Evolutionary conservation across 2,888 invertebrate species (phyloP).

Genomic region (Eucriotettix oculatus): DNA sequence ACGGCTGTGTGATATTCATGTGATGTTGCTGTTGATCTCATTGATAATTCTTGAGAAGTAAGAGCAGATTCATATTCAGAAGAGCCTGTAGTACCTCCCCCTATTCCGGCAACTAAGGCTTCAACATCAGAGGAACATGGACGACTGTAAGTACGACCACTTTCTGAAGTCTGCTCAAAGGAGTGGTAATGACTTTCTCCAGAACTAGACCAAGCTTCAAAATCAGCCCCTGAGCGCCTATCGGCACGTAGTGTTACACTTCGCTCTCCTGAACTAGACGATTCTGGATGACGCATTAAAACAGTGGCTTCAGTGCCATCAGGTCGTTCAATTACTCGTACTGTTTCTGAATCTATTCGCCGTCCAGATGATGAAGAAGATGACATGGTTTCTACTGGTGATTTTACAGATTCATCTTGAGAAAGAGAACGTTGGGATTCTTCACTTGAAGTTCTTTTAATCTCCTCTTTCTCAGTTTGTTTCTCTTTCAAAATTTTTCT

Average conservation of each 20-base stretch:
- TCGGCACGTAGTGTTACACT: conserved; percentile 29
- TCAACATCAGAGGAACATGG: conserved; percentile 80
- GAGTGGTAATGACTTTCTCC: conserved; percentile 82
- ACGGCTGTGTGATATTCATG: conserved; percentile 76
- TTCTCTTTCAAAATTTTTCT: background rate
- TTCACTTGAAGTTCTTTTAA: conserved; percentile 23
- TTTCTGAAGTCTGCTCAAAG: conserved; percentile 49
- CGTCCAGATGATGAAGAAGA: conserved; percentile 22
- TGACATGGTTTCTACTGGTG: conserved; percentile 35
- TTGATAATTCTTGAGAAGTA: conserved; percentile 62
- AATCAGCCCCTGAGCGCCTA: conserved; percentile 57
- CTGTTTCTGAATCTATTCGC: conserved; percentile 22
- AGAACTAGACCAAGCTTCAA: conserved; percentile 70
- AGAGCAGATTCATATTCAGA: conserved; percentile 77
- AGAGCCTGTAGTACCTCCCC: conserved; percentile 39
- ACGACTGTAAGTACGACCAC: conserved; percentile 47
- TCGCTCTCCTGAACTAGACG: conserved; percentile 22
- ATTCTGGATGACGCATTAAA: conserved; percentile 13
- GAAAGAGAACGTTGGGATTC: conserved; percentile 20
- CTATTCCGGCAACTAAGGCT: conserved; percentile 43
- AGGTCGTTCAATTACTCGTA: conserved; percentile 19
- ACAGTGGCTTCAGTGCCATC: conserved; percentile 14
- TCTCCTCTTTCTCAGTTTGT: background rate
- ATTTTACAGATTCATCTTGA: conserved; percentile 27
- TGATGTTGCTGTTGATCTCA: conserved; percentile 54